Evolutionary conservation across 2,113 vertebrate genomes (phyloP).

Genomic region (Oceanites oceanicus): DNA sequence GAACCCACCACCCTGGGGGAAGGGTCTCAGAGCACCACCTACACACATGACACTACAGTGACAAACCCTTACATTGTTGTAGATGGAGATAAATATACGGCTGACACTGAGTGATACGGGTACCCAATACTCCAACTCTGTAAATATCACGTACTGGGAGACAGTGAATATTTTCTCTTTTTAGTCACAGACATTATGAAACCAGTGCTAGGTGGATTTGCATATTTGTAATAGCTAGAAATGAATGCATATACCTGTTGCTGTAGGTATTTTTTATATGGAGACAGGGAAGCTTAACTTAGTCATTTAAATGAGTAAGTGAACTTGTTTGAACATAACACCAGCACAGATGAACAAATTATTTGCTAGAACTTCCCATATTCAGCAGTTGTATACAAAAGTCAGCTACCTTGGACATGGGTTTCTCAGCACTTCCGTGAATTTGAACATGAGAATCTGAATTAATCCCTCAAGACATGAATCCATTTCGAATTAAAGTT

Average conservation of each 20-base stretch:
- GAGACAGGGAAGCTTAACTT: not conserved
- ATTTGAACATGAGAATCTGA: not conserved
- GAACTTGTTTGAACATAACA: not conserved
- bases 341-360: not conserved
- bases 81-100: not conserved
- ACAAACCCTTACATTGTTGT: not conserved
- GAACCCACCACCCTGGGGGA: not conserved
- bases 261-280: not conserved
- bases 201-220: not conserved
- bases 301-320: not conserved
- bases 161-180: not conserved
- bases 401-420: not conserved
- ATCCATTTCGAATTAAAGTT: not conserved
- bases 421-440: not conserved
- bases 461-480: not conserved
- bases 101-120: not conserved
- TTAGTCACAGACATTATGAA: not conserved
- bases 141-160: not conserved
- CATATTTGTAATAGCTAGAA: not conserved
- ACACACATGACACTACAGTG: not conserved
- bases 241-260: not conserved
- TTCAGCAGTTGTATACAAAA: not conserved
- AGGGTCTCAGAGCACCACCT: not conserved
- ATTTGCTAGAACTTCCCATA: not conserved
- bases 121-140: not conserved